A percentile compares a stretch with the other conserved stretches of the same genome.
These are phyloP conservation scores for Cheilosia impressa DNA, from an alignment of 2,888 invertebrate genomes.

Conservation along the genomic window DNA sequence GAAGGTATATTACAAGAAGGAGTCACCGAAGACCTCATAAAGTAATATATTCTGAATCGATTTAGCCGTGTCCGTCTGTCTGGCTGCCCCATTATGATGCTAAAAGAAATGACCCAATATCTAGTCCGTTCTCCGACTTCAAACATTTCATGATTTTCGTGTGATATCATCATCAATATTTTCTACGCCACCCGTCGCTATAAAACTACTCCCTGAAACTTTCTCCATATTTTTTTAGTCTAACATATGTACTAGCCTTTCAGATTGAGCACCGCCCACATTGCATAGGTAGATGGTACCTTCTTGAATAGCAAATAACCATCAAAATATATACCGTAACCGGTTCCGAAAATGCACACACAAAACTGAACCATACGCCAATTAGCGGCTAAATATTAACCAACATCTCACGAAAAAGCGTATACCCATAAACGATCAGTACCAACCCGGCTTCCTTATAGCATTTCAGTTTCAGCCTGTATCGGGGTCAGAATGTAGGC, in stretches of 20 bases:
- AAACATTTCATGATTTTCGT: no score
- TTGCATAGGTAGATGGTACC: background rate
- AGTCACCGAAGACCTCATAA: no score
- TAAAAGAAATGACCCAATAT: no score
- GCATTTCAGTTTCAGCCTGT: no score
- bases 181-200: background rate
- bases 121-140: no score
- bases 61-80: no score
- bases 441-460: background rate
- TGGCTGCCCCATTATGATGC: no score
- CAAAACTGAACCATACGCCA: background rate
- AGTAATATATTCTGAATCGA: no score
- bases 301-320: background rate
- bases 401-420: constrained; percentile 2
- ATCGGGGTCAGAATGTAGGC: no score
- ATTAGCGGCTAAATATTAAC: constrained; percentile 11
- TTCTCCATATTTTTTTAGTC: background rate
- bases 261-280: background rate
- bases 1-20: no score
- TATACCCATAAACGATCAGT: background rate
- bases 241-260: background rate
- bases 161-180: no score
- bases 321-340: background rate
- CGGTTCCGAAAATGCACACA: constrained; percentile 14
- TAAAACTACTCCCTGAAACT: background rate